phyloP scores from a whole-genome alignment of 2,888 invertebrate species.

The Folsomia manolachei region DNA sequence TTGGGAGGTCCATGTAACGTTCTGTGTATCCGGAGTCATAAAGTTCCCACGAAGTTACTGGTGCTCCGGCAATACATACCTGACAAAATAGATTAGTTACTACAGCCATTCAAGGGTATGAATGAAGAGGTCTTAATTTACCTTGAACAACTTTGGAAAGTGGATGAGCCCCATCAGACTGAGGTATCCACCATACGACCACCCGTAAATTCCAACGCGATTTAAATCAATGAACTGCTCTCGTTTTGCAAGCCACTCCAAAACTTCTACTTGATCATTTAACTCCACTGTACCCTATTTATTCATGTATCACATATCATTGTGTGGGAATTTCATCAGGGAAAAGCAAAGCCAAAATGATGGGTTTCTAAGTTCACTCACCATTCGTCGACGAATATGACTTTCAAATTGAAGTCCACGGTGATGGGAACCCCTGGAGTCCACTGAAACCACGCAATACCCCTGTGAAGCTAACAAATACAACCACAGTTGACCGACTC shows the following conservation, averaged over 20 bases:
- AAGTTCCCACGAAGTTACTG: conserved; percentile 93
- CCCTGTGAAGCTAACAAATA: conserved; percentile 94
- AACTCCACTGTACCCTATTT: conserved; percentile 81
- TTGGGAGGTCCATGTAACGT: conserved; percentile 88
- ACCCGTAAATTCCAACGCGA: conserved; percentile 92
- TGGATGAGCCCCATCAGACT: conserved; percentile 91
- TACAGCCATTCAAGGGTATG: too few relatives aligned
- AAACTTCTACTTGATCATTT: conserved; percentile 90
- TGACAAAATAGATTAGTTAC: too few relatives aligned
- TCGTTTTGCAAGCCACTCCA: conserved; percentile 78
- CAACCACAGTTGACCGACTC: conserved; percentile 84
- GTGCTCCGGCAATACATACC: conserved; percentile 91
- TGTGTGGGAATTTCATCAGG: not conserved
- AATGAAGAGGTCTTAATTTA: too few relatives aligned
- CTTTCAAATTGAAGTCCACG: conserved; percentile 89
- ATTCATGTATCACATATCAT: not conserved
- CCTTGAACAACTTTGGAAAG: conserved; percentile 88
- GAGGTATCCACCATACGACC: conserved; percentile 99
- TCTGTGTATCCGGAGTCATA: conserved; percentile 99
- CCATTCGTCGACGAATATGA: conserved; percentile 81
- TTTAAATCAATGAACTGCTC: conserved; percentile 86
- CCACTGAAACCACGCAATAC: conserved; percentile 92
- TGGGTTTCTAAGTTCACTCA: conserved; percentile 50
- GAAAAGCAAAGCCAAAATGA: not conserved
- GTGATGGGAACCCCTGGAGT: conserved; percentile 92